Evolutionary conservation across 2,113 vertebrate genomes (phyloP).

Genomic region (Trematocara macrostoma): DNA sequence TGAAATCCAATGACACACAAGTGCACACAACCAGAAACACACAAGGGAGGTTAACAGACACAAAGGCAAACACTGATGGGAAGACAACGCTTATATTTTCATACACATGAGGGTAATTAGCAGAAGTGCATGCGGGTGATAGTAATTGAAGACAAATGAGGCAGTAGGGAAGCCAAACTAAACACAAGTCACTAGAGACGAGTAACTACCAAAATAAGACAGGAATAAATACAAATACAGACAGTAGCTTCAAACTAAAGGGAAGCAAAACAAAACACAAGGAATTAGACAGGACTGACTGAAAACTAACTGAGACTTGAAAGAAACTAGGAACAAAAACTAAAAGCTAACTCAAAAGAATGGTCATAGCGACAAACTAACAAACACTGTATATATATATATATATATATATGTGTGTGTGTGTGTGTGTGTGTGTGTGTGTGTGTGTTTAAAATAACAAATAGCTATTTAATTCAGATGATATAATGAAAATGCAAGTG

Average conservation of each 20-base stretch:
- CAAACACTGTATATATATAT: not conserved
- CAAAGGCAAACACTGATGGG: not conserved
- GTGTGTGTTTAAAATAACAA: not conserved
- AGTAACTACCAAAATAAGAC: not conserved
- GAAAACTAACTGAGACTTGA: not conserved
- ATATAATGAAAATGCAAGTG: not conserved
- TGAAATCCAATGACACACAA: not conserved
- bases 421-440: not conserved
- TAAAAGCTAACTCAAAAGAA: not conserved
- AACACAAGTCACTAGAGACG: not conserved
- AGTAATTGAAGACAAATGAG: not conserved
- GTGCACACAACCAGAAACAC: not conserved
- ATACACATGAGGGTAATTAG: not conserved
- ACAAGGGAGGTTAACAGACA: not conserved
- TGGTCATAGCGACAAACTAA: not conserved
- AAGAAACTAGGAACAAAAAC: not conserved
- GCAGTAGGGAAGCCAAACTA: not conserved
- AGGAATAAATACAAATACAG: not conserved
- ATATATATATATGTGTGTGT: not conserved
- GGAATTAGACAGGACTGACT: not conserved
- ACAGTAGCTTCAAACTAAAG: not conserved
- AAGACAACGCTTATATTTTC: not conserved
- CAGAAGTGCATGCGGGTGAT: not conserved
- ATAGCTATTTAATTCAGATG: not conserved
- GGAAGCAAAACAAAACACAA: not conserved